phyloP scores from a whole-genome alignment of 2,113 vertebrate species.

The Gadus macrocephalus region DNA sequence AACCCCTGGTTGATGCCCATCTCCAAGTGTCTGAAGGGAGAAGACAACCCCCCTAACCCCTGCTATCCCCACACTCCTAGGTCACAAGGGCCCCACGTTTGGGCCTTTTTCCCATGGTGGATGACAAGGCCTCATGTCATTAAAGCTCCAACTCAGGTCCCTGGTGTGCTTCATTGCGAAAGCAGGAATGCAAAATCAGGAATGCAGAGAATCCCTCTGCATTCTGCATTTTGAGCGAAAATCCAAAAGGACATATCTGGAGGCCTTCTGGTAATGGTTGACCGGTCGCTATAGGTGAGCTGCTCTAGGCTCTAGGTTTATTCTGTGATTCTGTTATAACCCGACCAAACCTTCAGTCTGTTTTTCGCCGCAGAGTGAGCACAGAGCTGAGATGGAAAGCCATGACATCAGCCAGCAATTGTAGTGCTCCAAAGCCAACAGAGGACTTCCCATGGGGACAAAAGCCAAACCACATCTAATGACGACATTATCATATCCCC shows the following conservation, averaged over 20 bases:
- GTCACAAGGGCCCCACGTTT: conserved; percentile 50
- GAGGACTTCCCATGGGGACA: conserved; percentile 35
- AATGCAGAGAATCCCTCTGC: not conserved
- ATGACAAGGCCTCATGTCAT: conserved; percentile 45
- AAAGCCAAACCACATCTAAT: conserved; percentile 49
- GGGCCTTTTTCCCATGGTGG: conserved; percentile 45
- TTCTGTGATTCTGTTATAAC: too few species aligned
- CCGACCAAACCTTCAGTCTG: too few species aligned
- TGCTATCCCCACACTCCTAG: conserved; percentile 46
- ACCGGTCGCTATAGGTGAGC: too few species aligned
- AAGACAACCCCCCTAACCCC: conserved; percentile 28
- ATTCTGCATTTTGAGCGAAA: conserved; percentile 21
- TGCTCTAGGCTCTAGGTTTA: too few species aligned
- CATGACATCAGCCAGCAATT: too few species aligned
- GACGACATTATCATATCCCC: conserved; percentile 53
- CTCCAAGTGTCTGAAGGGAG: conserved; percentile 14
- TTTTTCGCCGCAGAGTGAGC: too few species aligned
- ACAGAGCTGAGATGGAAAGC: too few species aligned
- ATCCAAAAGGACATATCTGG: conserved; percentile 9
- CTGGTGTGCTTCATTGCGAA: conserved; percentile 44
- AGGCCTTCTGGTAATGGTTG: too few species aligned
- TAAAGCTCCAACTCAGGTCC: conserved; percentile 32
- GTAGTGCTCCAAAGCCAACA: conserved; percentile 27
- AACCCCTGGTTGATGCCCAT: too few species aligned
- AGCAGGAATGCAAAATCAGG: conserved; percentile 30